These are phyloP conservation scores for Drosophila sturtevanti DNA, from an alignment of 1,140 invertebrate species.

Conservation along the genomic window DNA sequence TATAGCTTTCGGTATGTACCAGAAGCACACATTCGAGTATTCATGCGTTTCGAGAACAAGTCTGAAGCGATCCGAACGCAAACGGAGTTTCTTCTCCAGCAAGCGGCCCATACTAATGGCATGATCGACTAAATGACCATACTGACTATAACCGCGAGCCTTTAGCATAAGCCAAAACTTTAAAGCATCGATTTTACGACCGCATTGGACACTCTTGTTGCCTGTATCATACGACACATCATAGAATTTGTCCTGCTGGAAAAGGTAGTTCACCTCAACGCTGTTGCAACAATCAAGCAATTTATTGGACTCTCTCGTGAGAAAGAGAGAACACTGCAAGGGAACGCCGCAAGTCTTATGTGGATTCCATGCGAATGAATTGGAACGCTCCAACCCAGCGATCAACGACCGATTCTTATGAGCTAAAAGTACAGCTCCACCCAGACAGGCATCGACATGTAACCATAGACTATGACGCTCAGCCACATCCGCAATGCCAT, in stretches of 20 bases:
- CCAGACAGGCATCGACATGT: slow-evolving; percentile 93
- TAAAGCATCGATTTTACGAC: slow-evolving; percentile 95
- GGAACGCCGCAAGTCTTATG: slow-evolving; percentile 96
- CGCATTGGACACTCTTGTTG: slow-evolving; percentile 96
- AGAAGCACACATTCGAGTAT: slow-evolving; percentile 95
- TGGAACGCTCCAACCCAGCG: slow-evolving; percentile 77
- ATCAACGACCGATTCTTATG: slow-evolving; percentile 57
- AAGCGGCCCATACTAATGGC: slow-evolving; percentile 85
- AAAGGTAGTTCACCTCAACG: slow-evolving; percentile 92
- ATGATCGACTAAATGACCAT: slow-evolving; percentile 86
- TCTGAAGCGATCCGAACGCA: slow-evolving; percentile 84
- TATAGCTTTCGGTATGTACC: slow-evolving; percentile 93
- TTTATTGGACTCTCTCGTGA: slow-evolving; percentile 86
- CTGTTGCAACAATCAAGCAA: slow-evolving; percentile 90
- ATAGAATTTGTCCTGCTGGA: slow-evolving; percentile 97
- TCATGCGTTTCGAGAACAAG: slow-evolving; percentile 86
- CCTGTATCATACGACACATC: slow-evolving; percentile 95
- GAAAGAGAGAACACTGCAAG: slow-evolving; percentile 93
- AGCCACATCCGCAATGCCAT: slow-evolving; percentile 88
- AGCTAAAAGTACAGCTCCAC: slow-evolving; percentile 85
- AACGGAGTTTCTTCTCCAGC: slow-evolving; percentile 84
- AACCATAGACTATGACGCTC: slow-evolving; percentile 89
- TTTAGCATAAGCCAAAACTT: slow-evolving; percentile 98
- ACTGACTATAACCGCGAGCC: slow-evolving; percentile 86
- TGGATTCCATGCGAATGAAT: slow-evolving; percentile 96